Base-by-base conservation (phyloP, 2,113 vertebrate genomes). In the Pteruthius melanotis region DNA sequence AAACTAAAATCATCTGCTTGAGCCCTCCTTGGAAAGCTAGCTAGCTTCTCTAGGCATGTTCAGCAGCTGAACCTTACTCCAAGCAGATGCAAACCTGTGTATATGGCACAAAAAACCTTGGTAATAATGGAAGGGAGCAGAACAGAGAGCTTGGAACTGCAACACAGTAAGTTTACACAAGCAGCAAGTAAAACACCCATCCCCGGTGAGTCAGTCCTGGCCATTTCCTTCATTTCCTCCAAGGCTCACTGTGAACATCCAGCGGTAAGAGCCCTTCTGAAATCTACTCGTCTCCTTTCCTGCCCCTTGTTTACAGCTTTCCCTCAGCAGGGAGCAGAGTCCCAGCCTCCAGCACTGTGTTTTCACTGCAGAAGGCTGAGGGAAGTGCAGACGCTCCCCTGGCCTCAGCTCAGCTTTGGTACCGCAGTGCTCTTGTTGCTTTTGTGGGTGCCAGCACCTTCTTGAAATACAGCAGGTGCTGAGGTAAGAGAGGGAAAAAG, bases 201-300 rank as follows among this genome's bases (percentile, higher is more conserved):
- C 69, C 65, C 52, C 10, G 31, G 50, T 93, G 64, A 91, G 77
- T 95, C 90, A 84, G 78, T 91, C 60, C 44, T 52, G 22, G 52
- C 37, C 59, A 11, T 84, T 96, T 82, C 90, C 90, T 91, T 95
- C 37, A 57, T 91, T 93, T 94, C 92, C 84, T 93, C 81, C 42
- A 45, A 40, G 40, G 77, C 72, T 77, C 14, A 2, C 54, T 74
- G 50, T 4, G 77, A 89, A 65, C 45, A 65, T 90, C 39, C 63
- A 94, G 44, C 0, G 0, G 40, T 81, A 91, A 71, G 10, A 0
- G 76, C 68, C 24, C 53, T 60, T 71, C 40, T 90, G 89, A 88
- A 88, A 82, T 40, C 39, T 52, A 59, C 59, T 84, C 15, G 2
- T 89, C 65, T 94, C 74, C 66, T 87, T 94, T 92, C 83, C 83